A percentile compares a stretch with the other conserved stretches of the same genome.
phyloP scores from a whole-genome alignment of 2,888 invertebrate genomes.

The Ophonus ardosiacus region DNA sequence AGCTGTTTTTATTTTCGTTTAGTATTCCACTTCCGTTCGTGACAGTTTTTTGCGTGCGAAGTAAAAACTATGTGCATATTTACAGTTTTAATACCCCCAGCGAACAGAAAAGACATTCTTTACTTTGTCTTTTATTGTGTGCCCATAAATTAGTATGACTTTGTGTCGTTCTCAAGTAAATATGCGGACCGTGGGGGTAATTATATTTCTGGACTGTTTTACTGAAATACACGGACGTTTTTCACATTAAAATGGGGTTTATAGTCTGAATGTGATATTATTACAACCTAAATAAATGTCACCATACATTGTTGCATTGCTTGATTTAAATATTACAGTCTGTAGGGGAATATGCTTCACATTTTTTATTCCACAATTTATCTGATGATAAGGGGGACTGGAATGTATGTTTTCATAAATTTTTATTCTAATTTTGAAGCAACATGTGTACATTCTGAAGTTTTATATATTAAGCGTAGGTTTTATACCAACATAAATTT shows the following conservation, averaged over 20 bases:
- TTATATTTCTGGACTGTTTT: slow-evolving; percentile 31
- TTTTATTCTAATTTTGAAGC: slow-evolving; percentile 3
- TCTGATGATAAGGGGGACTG: not conserved
- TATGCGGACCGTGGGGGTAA: slow-evolving; percentile 16
- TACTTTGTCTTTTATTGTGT: slow-evolving; percentile 45
- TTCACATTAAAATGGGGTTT: slow-evolving; percentile 34
- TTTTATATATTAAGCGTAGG: not conserved
- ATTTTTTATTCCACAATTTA: not conserved
- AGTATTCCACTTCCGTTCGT: slow-evolving; percentile 49
- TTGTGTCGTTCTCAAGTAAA: slow-evolving; percentile 36
- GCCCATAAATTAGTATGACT: slow-evolving; percentile 44
- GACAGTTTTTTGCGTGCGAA: slow-evolving; percentile 43
- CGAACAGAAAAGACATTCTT: slow-evolving; percentile 33
- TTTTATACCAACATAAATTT: not conserved
- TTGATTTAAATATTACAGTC: not conserved
- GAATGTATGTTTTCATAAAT: not conserved
- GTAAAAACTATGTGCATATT: slow-evolving; percentile 46
- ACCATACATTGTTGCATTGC: slow-evolving; percentile 16
- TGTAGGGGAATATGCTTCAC: not conserved
- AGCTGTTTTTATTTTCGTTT: slow-evolving; percentile 39
- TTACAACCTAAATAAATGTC: slow-evolving; percentile 33
- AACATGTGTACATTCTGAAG: not conserved
- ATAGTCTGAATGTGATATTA: slow-evolving; percentile 14
- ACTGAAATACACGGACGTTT: slow-evolving; percentile 33
- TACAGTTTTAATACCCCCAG: slow-evolving; percentile 34